phyloP scores from a whole-genome alignment of 1,140 invertebrate genomes.

The Rhizoglyphus robini region DNA sequence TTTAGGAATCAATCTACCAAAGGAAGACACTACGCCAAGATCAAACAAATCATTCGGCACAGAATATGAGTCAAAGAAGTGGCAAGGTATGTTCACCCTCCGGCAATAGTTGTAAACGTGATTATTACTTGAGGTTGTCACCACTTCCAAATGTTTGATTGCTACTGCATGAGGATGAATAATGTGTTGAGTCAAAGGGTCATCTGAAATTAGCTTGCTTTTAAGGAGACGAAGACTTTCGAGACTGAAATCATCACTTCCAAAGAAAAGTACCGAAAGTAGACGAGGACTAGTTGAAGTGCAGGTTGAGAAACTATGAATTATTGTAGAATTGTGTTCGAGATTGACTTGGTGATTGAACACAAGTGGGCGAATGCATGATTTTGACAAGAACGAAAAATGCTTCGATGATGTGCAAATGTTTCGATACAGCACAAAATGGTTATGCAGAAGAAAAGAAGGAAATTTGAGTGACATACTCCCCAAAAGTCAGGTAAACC shows the following conservation, averaged over 20 bases:
- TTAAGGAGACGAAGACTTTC: conserved; percentile 27
- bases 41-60: conserved; percentile 29
- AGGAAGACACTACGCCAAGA: conserved; percentile 37
- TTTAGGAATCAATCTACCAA: conserved; percentile 36
- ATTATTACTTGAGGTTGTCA: conserved; percentile 20
- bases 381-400: too few species aligned
- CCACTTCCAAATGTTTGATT: conserved; percentile 14
- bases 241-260: conserved; percentile 30
- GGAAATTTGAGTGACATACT: too few species aligned
- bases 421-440: not conserved
- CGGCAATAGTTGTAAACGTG: conserved; percentile 28
- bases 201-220: conserved; percentile 21
- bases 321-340: too few species aligned
- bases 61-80: conserved; percentile 30
- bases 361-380: not conserved
- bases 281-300: not conserved
- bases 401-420: too few species aligned
- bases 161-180: not conserved
- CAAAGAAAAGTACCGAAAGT: conserved; percentile 30
- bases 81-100: conserved; percentile 24
- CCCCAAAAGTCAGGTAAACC: too few species aligned
- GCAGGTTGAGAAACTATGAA: not conserved
- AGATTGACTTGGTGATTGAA: too few species aligned
- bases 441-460: too few species aligned
- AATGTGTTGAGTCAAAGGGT: not conserved